Base-by-base conservation (phyloP, 2,797 vertebrate species). In the Siniperca obscura region DNA sequence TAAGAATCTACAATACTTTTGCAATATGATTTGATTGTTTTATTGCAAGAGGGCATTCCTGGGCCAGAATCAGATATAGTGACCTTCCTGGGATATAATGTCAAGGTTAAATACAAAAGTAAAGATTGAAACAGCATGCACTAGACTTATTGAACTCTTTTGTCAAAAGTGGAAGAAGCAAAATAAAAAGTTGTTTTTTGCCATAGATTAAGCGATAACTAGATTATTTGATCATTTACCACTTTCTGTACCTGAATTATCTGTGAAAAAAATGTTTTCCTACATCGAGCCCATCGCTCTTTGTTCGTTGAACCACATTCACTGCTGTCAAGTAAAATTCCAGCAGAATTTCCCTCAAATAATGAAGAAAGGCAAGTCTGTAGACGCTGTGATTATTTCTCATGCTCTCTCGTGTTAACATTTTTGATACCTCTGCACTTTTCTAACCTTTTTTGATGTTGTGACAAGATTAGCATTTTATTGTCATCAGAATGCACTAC, bases 381-480 rank as follows among this genome's bases (percentile, higher is more conserved):
- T 53, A 52, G 36, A 46, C 0, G 21, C 62, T 42, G 36, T 73
- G 76, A 87, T 90, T 83, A 77, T 86, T 82, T 60, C 55, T 76
- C 60, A 34, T 22, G 8, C 46, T 62, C 62, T 84, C 74, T 52
- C 2, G 22, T 74, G 76, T 90, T 90, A 88, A 78, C 84, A 84
- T 88, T 90, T 90, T 57, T 87, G 86, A 92, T 88, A 89, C 40
- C 88, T 68, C 83, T 86, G 91, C 93, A 91, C 86, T 94, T 93
- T 93, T 86, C 61, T 55, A 83, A 87, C 83, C 84, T 86, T 90
- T 87, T 82, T 67, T 79, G 66, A 88, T 88, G 75, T 60, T 74
- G 80, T 87, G 73, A 74, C 25, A 9, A 81, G 81, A 93, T 94
- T 92, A 94, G 86, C 93, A 94, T 93, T 94, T 89, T 93, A 87